Base-by-base conservation (phyloP, 2,113 vertebrate genomes). In the rat (Rattus norvegicus) region DNA sequence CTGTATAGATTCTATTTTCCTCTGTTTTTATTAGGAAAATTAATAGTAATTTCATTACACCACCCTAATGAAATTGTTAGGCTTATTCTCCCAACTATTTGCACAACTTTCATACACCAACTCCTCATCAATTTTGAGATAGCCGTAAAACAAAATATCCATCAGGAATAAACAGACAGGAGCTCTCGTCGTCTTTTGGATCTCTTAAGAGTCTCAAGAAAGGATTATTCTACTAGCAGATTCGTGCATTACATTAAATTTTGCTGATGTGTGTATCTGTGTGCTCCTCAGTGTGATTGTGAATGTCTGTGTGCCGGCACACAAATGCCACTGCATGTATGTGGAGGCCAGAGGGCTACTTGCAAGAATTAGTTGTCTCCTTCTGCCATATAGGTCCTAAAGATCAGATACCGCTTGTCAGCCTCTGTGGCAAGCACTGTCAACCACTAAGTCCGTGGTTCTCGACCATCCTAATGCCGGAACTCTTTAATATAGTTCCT, bases 11-110 rank as follows among this genome's bases (percentile, higher is more conserved):
- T 94, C 63, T 28, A 67, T 13, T 85, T 91, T 12, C 26, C 36
- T 76, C 43, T 79, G 39, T 80, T 59, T 77, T 94, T 95, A 96
- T 39, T 88, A 20, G 76, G 3, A 13, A 22, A 65, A 24, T 88
- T n/a, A 95, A 79, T 70, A 80, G 77, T 90, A 88, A 70, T 85
- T 85, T 94, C 24, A 61, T 76, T 72, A 12, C 90, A 93, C 17
- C 84, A 65, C 14, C 10, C 69, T 81, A 75, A 39, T 73, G 49
- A 19, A 88, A 80, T n/a, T 85, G 75, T 76, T 72, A 73, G n/a
- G 10, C 2, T 69, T 88, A 59, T 61, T 94, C 43, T 96, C 12
- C 2, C 63, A 84, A 86, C 61, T 76, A 20, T 77, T 83, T 43
- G 20, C 22, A 30, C 28, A 77, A 28, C n/a, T 90, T 63, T 84